A percentile compares a stretch with the other conserved stretches of the same genome.
Evolutionary conservation across 2,888 invertebrate genomes (phyloP).

Genomic region (Cephus pygmeus): DNA sequence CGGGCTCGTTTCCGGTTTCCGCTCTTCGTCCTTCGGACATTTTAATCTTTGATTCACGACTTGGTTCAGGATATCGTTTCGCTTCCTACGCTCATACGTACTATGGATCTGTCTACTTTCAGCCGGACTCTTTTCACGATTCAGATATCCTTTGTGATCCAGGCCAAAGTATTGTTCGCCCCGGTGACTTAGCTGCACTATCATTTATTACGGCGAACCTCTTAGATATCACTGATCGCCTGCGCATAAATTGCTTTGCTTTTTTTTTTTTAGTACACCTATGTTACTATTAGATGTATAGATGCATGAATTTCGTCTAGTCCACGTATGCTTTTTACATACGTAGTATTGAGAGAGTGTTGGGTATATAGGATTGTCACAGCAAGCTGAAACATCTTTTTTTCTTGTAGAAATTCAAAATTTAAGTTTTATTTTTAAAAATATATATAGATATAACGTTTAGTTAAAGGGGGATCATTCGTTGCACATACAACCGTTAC

Average conservation of each 20-base stretch:
- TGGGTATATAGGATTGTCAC: not conserved
- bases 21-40: not conserved
- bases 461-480: not conserved
- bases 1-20: not conserved
- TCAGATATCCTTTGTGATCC: not conserved
- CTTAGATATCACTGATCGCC: conserved; percentile 19
- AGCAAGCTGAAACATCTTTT: not conserved
- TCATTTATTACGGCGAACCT: not conserved
- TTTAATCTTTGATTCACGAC: conserved; percentile 29
- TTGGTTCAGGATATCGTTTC: conserved; percentile 29
- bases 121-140: not conserved
- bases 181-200: not conserved
- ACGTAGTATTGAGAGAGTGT: not conserved
- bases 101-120: not conserved
- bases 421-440: not conserved
- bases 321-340: not conserved
- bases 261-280: conserved; percentile 12
- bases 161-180: not conserved
- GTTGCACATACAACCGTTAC: not conserved
- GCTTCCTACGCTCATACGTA: not conserved
- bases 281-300: not conserved
- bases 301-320: not conserved
- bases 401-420: not conserved
- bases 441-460: not conserved
- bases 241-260: conserved; percentile 38